Evolutionary conservation across 2,888 invertebrate species (phyloP), one percentile per base, ranked within the genome.

Genomic region (Tricholauxania praeusta): DNA sequence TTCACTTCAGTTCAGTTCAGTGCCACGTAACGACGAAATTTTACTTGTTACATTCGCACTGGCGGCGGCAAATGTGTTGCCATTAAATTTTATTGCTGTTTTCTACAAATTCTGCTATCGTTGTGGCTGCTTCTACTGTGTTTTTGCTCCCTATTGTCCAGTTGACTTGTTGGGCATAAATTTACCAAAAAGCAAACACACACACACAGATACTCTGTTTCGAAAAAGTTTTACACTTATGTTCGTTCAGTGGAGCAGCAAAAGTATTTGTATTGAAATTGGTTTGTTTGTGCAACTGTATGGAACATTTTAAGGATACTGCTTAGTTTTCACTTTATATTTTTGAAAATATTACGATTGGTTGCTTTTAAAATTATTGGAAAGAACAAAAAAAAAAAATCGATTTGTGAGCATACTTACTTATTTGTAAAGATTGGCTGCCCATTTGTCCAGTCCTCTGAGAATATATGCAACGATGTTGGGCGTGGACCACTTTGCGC

Each of bases 401-500:
- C 28, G 28, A 28, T 28, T 28, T 28, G 3, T 4, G 4, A 22
- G 22, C 22, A 59, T 71, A 83, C 87, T 85, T 81, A 87, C 87
- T 87, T 87, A 78, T 87, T 85, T 74, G 83, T 82, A 77, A 87
- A 87, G 71, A 87, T 74, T 7, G 85, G 85, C 74, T 86, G 86
- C 12, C 85, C 86, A 75, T 85, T 86, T 65, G 82, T 83, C 95
- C 95, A 95, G 84, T 94, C 94, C 82, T 92, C 94, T 51, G 93
- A 93, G 88, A 94, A 94, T 75, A 94, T 90, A 79, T 94, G 94
- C 75, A 95, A 90, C 2, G 92, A 91, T 75, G 91, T 90, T 53
- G 91, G 91, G 48, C 90, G 88, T 8, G 91, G 90, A 19, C 91
- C 92, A 7, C 91, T 92, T 78, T 91, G 90, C 0, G 91, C 91